These are phyloP conservation scores for Drosophila pallidifrons DNA, from an alignment of 1,140 invertebrate genomes.

Conservation along the genomic window DNA sequence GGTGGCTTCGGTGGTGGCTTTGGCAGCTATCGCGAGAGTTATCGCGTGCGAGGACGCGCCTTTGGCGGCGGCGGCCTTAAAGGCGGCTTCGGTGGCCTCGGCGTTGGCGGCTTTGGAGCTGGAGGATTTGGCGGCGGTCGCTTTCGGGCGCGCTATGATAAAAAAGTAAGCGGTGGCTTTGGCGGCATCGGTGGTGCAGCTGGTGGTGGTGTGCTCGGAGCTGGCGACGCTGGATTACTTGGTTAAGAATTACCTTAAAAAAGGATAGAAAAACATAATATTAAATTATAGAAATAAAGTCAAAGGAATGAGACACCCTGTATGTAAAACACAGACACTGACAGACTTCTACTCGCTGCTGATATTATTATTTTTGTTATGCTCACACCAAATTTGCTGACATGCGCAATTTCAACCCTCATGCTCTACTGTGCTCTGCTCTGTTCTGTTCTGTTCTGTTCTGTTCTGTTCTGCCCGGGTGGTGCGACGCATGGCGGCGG, in stretches of 20 bases:
- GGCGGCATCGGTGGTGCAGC: constrained; percentile 55
- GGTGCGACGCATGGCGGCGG: constrained; percentile 7
- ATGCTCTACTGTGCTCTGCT: constrained; percentile 10
- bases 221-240: constrained; percentile 46
- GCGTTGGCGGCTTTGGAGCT: constrained; percentile 69
- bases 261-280: background rate
- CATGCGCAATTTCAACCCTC: constrained; percentile 72
- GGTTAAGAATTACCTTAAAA: constrained; percentile 39
- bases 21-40: constrained; percentile 71
- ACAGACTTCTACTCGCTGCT: constrained; percentile 12
- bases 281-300: constrained; percentile 33
- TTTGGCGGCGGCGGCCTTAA: constrained; percentile 61
- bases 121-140: constrained; percentile 44
- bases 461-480: constrained; percentile 6
- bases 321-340: constrained; percentile 28
- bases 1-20: constrained; percentile 55
- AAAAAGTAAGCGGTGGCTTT: constrained; percentile 36
- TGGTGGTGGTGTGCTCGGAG: constrained; percentile 50
- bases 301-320: constrained; percentile 55
- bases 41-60: constrained; percentile 63
- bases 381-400: constrained; percentile 60
- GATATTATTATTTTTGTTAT: constrained; percentile 39
- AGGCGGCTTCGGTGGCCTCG: constrained; percentile 54
- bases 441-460: constrained; percentile 1
- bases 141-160: constrained; percentile 38